Evolutionary conservation across 2,113 vertebrate species (phyloP).

Genomic region (Oncorhynchus mykiss): DNA sequence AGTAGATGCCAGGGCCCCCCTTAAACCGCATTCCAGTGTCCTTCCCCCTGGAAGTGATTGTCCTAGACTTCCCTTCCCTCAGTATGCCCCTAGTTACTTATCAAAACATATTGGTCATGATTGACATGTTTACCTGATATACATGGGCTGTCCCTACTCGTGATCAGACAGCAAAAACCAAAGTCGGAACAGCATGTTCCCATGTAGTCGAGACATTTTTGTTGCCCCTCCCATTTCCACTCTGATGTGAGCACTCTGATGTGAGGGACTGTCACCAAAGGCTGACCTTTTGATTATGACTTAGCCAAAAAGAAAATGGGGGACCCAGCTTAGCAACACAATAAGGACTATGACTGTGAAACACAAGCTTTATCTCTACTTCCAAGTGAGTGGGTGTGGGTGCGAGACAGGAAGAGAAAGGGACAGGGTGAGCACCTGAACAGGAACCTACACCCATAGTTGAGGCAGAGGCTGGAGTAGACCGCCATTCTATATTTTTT

Average conservation of each 20-base stretch:
- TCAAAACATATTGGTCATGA: background rate
- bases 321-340: background rate
- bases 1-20: background rate
- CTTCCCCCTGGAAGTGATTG: background rate
- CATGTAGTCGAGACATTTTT: constrained; percentile 2
- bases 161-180: constrained; percentile 17
- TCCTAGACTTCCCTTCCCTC: constrained; percentile 13
- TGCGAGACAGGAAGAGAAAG: constrained; percentile 4
- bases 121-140: constrained; percentile 5
- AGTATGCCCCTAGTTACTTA: background rate
- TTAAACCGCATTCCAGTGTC: background rate
- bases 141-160: constrained; percentile 9
- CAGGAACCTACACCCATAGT: background rate
- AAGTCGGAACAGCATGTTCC: background rate
- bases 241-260: background rate
- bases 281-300: background rate
- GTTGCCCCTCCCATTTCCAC: constrained; percentile 8
- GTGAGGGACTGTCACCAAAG: background rate
- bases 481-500: background rate
- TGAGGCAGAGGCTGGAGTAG: background rate
- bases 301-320: background rate
- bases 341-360: background rate
- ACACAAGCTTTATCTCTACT: background rate
- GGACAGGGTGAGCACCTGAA: constrained; percentile 5
- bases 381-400: constrained; percentile 11